Conservation (phyloP, 2,888 invertebrate genomes). For the Julus scanicus region DNA sequence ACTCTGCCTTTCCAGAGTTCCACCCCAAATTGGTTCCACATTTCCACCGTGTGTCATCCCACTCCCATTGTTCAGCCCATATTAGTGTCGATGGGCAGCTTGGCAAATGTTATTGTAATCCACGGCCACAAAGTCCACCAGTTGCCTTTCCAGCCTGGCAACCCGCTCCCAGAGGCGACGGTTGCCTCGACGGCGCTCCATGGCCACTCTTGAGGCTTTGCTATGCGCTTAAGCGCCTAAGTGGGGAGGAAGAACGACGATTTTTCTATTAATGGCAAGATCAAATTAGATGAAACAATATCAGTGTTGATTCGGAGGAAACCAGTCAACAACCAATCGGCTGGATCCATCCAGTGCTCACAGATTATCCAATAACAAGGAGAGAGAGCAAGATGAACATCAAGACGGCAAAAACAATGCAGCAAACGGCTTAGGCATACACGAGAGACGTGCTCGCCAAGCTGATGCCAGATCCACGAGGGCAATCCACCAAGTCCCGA, state of each 20-base stretch:
- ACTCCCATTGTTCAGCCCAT: background rate
- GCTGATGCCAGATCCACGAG: background rate
- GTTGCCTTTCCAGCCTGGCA: background rate
- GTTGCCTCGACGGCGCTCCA: conserved; percentile 14
- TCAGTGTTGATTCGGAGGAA: conserved; percentile 47
- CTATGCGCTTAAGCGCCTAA: conserved; percentile 17
- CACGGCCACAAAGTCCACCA: conserved; percentile 1
- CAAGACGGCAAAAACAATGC: conserved; percentile 30
- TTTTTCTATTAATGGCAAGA: conserved; percentile 47
- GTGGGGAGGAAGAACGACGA: conserved; percentile 14
- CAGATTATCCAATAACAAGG: conserved; percentile 40
- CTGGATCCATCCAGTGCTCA: conserved; percentile 34
- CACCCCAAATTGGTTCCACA: background rate
- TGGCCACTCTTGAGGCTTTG: conserved; percentile 6
- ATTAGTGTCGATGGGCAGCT: background rate
- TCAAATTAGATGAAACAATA: conserved; percentile 45
- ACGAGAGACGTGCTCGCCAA: conserved; percentile 19
- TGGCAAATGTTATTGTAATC: background rate
- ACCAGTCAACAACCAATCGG: conserved; percentile 40
- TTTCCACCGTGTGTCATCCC: background rate
- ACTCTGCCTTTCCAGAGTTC: background rate
- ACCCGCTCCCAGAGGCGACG: background rate
- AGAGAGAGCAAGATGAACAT: conserved; percentile 43
- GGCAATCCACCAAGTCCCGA: background rate
- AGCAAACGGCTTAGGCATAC: conserved; percentile 12